Percentiles rank a stretch among this genome's conserved stretches.
Evolutionary conservation across 2,113 vertebrate genomes (phyloP).

Genomic region (Tonatia bakeri): DNA sequence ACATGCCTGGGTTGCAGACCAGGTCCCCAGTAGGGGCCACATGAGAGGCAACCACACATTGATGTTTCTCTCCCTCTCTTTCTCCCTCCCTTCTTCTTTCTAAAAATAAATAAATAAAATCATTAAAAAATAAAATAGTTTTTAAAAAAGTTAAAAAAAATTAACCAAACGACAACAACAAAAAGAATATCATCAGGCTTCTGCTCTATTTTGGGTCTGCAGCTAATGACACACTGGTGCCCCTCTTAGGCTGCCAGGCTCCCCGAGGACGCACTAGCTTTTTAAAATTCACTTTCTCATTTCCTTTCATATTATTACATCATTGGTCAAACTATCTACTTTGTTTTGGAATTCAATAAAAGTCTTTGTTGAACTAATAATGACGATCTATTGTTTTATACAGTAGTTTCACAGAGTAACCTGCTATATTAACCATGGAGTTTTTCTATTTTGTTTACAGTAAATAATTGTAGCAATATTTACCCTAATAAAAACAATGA

Average conservation of each 20-base stretch:
- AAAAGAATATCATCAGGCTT: not conserved
- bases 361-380: not conserved
- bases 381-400: not conserved
- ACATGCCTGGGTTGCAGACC: no score
- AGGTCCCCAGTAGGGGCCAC: no score
- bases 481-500: constrained; percentile 1
- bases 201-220: not conserved
- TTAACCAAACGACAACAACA: no score
- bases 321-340: not conserved
- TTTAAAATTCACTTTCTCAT: constrained; percentile 26
- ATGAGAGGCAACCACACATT: no score
- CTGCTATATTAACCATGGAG: not conserved
- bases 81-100: no score
- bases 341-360: constrained; percentile 3
- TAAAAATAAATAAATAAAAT: no score
- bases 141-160: no score
- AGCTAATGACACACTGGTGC: constrained; percentile 6
- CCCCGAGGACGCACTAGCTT: not conserved
- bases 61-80: no score
- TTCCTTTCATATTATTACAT: constrained; percentile 13
- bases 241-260: not conserved
- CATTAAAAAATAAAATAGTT: no score
- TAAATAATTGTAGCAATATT: not conserved
- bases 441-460: not conserved
- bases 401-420: not conserved